Percentiles rank a stretch among this genome's conserved stretches.
Conservation (phyloP, 2,113 vertebrate species). For the Eptesicus fuscus region DNA sequence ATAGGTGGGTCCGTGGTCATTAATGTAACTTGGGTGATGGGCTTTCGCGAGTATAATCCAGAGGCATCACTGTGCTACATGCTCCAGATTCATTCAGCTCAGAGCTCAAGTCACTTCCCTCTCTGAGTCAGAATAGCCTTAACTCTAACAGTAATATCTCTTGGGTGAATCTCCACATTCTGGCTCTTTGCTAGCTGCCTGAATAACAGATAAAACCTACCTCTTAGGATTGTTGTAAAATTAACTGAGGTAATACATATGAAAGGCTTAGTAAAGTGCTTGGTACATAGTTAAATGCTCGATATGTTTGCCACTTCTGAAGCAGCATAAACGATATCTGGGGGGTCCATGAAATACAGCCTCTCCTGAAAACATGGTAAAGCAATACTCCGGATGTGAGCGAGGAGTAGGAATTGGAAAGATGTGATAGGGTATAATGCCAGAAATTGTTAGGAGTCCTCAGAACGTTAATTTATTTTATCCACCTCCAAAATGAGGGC, state of each 20-base stretch:
- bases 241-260: background rate
- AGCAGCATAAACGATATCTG: background rate
- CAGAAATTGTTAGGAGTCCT: background rate
- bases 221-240: background rate
- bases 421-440: background rate
- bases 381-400: background rate
- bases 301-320: background rate
- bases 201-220: constrained; percentile 16
- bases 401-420: background rate
- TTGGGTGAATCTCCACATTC: background rate
- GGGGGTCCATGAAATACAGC: background rate
- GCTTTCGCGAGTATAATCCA: background rate
- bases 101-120: background rate
- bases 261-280: background rate
- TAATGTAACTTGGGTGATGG: background rate
- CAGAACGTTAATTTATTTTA: background rate
- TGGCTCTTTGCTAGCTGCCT: background rate
- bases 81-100: background rate
- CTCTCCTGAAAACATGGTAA: background rate
- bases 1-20: background rate
- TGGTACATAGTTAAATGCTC: background rate
- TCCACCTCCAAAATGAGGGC: background rate
- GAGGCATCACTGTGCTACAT: background rate
- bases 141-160: background rate
- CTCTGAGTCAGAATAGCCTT: background rate